Base-by-base conservation (phyloP, 1,140 invertebrate species). In the Tyrophagus putrescentiae region DNA sequence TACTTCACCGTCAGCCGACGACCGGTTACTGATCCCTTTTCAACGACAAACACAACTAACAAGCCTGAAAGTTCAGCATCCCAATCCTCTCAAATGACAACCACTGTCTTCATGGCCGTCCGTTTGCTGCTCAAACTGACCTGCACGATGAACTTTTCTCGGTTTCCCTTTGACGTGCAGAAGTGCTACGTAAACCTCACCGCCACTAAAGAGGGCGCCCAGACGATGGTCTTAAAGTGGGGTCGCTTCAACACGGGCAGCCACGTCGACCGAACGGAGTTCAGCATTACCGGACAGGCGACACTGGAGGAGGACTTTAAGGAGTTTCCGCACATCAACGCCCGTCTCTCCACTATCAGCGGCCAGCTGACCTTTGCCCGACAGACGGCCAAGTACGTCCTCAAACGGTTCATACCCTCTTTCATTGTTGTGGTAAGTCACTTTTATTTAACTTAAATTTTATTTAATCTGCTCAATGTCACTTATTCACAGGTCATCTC, bases 21-120 rank as follows among this genome's bases (percentile, higher is more conserved):
- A n/a, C n/a, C n/a, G n/a, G n/a, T n/a, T n/a, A n/a, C n/a, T n/a
- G n/a, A n/a, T n/a, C n/a, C n/a, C n/a, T n/a, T n/a, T n/a, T n/a
- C n/a, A n/a, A n/a, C n/a, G n/a, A n/a, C n/a, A n/a, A n/a, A n/a
- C n/a, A n/a, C n/a, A n/a, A n/a, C n/a, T n/a, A n/a, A n/a, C n/a
- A n/a, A n/a, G n/a, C n/a, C n/a, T n/a, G n/a, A n/a, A n/a, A n/a
- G n/a, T n/a, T n/a, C n/a, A n/a, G n/a, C n/a, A n/a, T n/a, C n/a
- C n/a, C n/a, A n/a, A n/a, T n/a, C n/a, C n/a, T n/a, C n/a, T n/a
- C 13, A 1, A 13, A 13, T 60, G 13, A 25, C 27, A 9, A 60
- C 32, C 6, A 23, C 34, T 23, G 27, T 60, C 16, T 63, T 66
- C 82, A 61, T 42, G 39, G n/a, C 58, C 36, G 59, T 41, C 53